These are phyloP conservation scores for Amiota communis DNA, from an alignment of 2,888 invertebrate genomes.

Conservation along the genomic window DNA sequence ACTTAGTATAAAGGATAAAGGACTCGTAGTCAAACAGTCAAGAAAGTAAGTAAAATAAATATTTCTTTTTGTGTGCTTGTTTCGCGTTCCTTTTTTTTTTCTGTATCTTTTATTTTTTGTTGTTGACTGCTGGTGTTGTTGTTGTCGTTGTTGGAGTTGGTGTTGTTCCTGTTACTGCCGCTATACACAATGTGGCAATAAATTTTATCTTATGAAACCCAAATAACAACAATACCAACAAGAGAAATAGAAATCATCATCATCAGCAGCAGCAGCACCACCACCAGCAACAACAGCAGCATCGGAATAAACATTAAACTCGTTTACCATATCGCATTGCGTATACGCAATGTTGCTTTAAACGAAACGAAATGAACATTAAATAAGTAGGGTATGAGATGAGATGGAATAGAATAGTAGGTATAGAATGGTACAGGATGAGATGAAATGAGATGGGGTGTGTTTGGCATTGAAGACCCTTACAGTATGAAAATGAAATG, in stretches of 20 bases:
- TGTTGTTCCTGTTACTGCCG: constrained; percentile 27
- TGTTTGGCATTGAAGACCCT: too few species aligned
- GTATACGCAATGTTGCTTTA: background rate
- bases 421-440: too few species aligned
- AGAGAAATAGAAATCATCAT: constrained; percentile 16
- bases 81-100: background rate
- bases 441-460: too few species aligned
- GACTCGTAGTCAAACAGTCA: too few species aligned
- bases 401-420: too few species aligned
- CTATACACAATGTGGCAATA: constrained; percentile 51
- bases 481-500: too few species aligned
- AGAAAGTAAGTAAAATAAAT: background rate
- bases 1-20: background rate
- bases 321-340: constrained; percentile 19
- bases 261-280: constrained; percentile 12
- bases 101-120: background rate
- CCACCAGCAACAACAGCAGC: background rate
- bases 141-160: background rate
- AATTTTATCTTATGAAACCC: constrained; percentile 64
- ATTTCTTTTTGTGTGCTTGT: background rate
- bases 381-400: too few species aligned
- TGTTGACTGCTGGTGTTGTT: too few species aligned
- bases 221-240: too few species aligned
- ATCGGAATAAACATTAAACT: constrained; percentile 16
- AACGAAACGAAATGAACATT: too few species aligned